A percentile compares a stretch with the other conserved stretches of the same genome.
Evolutionary conservation across 2,797 vertebrate genomes (phyloP).

Genomic region (Spinibarbus caldwelli): DNA sequence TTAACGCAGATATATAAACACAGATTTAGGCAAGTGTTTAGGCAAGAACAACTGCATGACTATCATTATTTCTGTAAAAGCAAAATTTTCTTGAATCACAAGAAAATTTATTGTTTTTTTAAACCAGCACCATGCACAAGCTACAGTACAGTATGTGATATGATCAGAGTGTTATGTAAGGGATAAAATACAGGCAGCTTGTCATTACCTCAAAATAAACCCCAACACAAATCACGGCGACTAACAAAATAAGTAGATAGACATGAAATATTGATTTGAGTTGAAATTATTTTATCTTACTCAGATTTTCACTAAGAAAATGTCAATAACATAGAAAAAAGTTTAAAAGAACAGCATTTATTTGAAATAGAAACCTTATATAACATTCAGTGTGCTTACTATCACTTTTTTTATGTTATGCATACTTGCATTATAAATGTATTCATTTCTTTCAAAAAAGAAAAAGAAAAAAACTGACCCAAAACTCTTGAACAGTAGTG

Average conservation of each 20-base stretch:
- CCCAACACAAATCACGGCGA: neutral
- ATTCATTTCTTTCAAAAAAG: neutral
- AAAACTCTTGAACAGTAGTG: neutral
- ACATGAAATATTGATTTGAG: neutral
- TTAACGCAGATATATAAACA: neutral
- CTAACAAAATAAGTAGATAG: neutral
- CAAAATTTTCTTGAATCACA: neutral
- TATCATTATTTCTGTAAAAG: slow-evolving; percentile 20
- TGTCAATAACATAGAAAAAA: neutral
- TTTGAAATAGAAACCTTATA: neutral
- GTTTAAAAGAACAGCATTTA: neutral
- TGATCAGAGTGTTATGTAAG: neutral
- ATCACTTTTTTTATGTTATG: neutral
- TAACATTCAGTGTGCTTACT: neutral
- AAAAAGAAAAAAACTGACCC: neutral
- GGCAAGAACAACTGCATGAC: neutral
- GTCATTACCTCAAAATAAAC: neutral
- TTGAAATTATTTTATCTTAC: neutral
- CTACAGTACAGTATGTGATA: neutral
- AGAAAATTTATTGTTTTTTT: neutral
- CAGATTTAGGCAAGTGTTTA: slow-evolving; percentile 1
- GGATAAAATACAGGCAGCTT: neutral
- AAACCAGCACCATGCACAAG: neutral
- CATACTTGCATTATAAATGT: neutral
- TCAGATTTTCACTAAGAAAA: neutral